Conservation (phyloP, 2,113 vertebrate genomes). For the Aegotheles bennettii region DNA sequence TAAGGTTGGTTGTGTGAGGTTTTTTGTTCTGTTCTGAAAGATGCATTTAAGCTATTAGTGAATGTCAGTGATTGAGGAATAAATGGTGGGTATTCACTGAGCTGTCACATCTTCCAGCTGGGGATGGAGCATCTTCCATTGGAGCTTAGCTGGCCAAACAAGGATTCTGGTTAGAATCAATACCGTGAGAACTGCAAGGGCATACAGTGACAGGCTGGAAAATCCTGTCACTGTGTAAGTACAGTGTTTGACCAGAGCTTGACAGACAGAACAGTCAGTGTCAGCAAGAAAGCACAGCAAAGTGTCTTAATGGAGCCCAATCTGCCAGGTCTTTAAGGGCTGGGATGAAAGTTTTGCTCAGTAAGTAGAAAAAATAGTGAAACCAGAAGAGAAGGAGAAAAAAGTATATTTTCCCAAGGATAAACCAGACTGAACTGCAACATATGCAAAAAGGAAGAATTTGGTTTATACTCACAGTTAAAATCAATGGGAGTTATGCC, state of each 20-base stretch:
- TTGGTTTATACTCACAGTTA: neutral
- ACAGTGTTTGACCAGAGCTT: neutral
- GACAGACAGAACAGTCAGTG: neutral
- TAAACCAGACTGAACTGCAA: neutral
- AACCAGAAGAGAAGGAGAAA: neutral
- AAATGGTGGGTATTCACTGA: neutral
- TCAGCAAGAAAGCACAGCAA: neutral
- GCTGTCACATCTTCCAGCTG: neutral
- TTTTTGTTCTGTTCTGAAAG: neutral
- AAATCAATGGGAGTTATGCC: neutral
- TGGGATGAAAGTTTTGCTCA: neutral
- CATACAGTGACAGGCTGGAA: neutral
- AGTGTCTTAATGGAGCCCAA: neutral
- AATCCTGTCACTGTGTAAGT: neutral
- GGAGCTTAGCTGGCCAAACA: neutral
- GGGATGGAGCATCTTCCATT: neutral
- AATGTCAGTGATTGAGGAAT: neutral
- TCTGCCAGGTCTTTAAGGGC: neutral
- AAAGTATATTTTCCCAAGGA: neutral
- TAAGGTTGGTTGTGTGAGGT: neutral
- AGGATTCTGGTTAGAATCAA: neutral
- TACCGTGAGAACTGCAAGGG: neutral
- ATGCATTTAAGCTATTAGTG: neutral
- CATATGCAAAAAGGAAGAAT: neutral
- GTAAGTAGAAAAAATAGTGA: neutral